A percentile compares a stretch with the other conserved stretches of the same genome.
These are phyloP conservation scores for Polydesmus complanatus DNA, from an alignment of 2,888 invertebrate genomes.

Conservation along the genomic window DNA sequence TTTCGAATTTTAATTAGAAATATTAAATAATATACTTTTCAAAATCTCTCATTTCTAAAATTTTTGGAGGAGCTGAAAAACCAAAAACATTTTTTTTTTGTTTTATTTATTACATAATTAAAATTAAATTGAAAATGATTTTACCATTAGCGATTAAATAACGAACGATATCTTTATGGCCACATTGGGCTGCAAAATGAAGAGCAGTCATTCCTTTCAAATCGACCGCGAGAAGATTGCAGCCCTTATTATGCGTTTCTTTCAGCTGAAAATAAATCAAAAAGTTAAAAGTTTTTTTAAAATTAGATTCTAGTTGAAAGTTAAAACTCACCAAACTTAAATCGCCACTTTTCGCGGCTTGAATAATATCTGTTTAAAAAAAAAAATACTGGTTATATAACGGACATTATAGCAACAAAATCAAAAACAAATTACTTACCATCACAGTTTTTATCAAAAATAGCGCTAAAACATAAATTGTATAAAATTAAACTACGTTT, in stretches of 20 bases:
- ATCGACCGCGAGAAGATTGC: slow-evolving; percentile 68
- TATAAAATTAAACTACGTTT: too few relatives aligned
- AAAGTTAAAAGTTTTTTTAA: background rate
- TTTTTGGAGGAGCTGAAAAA: slow-evolving; percentile 53
- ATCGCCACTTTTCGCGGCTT: slow-evolving; percentile 32
- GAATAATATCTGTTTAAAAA: slow-evolving; percentile 27
- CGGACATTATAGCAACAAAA: background rate
- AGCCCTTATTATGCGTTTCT: slow-evolving; percentile 69
- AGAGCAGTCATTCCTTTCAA: slow-evolving; percentile 74
- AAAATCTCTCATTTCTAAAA: slow-evolving; percentile 75
- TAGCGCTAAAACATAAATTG: slow-evolving; percentile 45
- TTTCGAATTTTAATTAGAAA: slow-evolving; percentile 1
- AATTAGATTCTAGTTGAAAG: background rate
- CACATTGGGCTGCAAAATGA: slow-evolving; percentile 74
- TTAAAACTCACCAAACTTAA: slow-evolving; percentile 28
- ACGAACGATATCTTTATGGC: slow-evolving; percentile 77
- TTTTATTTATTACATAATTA: too few relatives aligned
- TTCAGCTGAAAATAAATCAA: slow-evolving; percentile 49
- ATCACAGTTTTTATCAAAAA: slow-evolving; percentile 68
- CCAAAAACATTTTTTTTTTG: slow-evolving; percentile 12
- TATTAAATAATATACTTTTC: slow-evolving; percentile 44
- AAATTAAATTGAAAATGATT: background rate
- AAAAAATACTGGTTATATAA: slow-evolving; percentile 1
- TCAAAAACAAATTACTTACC: slow-evolving; percentile 28
- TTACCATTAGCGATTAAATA: slow-evolving; percentile 60